Percentiles rank a stretch among this genome's conserved stretches.
Conservation (phyloP, 1,140 invertebrate species). For the Diorhabda elongata region DNA sequence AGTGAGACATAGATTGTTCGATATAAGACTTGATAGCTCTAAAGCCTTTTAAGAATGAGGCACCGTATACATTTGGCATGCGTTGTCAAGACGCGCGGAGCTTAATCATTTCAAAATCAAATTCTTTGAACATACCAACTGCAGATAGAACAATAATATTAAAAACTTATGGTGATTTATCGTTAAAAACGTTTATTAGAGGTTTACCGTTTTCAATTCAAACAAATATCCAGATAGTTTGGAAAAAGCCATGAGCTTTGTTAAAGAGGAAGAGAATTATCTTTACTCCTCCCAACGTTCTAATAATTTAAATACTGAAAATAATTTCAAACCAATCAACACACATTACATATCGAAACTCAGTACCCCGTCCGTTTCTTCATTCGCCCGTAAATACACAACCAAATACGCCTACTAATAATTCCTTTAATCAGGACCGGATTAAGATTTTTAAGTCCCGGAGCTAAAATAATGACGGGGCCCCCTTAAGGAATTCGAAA, state of each 20-base stretch:
- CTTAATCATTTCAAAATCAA: conserved; percentile 10
- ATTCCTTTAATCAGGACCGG: too few relatives aligned
- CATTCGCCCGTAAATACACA: too few relatives aligned
- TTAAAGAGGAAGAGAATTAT: background rate
- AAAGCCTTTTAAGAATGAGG: conserved; percentile 2
- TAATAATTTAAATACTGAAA: too few relatives aligned
- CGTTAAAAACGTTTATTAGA: conserved; percentile 8
- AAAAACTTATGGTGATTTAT: background rate
- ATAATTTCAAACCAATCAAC: too few relatives aligned
- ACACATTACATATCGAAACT: too few relatives aligned
- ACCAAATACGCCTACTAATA: too few relatives aligned
- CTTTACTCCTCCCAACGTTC: background rate
- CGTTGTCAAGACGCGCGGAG: conserved; percentile 12
- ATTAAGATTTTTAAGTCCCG: too few relatives aligned
- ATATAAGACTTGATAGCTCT: conserved; percentile 12
- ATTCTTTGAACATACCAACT: background rate
- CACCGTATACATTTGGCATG: conserved; percentile 14
- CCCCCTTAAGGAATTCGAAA: too few relatives aligned
- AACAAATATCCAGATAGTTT: conserved; percentile 3
- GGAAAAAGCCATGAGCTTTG: background rate
- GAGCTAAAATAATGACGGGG: too few relatives aligned
- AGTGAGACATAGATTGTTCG: conserved; percentile 16
- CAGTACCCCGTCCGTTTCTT: too few relatives aligned
- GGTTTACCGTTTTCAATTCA: background rate
- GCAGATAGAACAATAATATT: background rate